Percentiles rank a stretch among this genome's conserved stretches.
Evolutionary conservation across 1,140 invertebrate species (phyloP).

Genomic region (Eriosoma lanigerum): DNA sequence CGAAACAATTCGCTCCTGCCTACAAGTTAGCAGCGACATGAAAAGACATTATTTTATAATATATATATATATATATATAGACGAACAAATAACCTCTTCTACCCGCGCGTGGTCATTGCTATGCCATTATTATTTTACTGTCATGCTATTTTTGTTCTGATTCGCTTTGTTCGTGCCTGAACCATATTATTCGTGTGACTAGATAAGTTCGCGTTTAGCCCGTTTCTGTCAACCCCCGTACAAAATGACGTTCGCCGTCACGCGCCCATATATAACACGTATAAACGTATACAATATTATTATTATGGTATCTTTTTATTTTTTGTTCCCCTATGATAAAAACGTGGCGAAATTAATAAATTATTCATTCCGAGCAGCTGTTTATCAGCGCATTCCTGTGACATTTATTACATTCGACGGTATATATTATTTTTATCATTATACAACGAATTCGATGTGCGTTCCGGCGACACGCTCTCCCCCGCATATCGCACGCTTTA

Average conservation of each 20-base stretch:
- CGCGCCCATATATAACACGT: neutral
- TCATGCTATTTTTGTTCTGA: constrained; percentile 32
- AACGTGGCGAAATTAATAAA: constrained; percentile 20
- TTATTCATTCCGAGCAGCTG: constrained; percentile 41
- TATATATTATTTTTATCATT: neutral
- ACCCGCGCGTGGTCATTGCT: neutral
- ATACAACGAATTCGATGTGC: neutral
- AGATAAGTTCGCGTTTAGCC: constrained; percentile 31
- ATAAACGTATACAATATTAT: too few species aligned
- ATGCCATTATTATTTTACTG: constrained; percentile 36
- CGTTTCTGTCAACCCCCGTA: constrained; percentile 5
- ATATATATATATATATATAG: too few species aligned
- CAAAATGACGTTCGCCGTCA: neutral
- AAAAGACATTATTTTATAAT: neutral
- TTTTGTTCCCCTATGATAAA: neutral
- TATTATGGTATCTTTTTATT: too few species aligned
- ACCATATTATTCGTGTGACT: constrained; percentile 23
- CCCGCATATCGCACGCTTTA: too few species aligned
- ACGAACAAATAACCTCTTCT: neutral
- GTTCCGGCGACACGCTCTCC: neutral
- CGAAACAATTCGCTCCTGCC: neutral
- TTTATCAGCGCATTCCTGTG: constrained; percentile 30
- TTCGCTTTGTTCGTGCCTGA: constrained; percentile 45
- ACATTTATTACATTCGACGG: neutral
- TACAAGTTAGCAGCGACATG: neutral